phyloP scores from a whole-genome alignment of 2,797 vertebrate species.

The Nasua narica region DNA sequence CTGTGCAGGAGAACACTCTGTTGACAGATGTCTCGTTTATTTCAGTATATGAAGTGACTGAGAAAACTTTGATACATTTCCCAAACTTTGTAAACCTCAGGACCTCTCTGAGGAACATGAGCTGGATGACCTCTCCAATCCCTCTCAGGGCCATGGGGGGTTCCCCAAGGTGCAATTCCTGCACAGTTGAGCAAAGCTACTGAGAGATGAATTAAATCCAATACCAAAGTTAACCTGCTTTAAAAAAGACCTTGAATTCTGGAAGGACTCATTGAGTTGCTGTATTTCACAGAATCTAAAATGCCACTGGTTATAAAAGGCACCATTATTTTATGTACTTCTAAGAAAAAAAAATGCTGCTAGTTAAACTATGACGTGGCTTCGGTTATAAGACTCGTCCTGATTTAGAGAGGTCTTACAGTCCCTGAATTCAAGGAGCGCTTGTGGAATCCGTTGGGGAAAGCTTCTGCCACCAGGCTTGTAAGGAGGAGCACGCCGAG shows the following conservation, averaged over 20 bases:
- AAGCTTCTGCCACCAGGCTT: background rate
- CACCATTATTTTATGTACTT: conserved; percentile 27
- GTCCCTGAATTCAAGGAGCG: background rate
- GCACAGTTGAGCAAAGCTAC: background rate
- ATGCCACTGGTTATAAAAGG: conserved; percentile 47
- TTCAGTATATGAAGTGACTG: background rate
- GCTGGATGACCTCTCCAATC: background rate
- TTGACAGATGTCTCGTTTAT: background rate
- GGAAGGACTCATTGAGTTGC: conserved; percentile 35
- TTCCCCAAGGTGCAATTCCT: background rate
- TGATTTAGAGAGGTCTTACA: conserved; percentile 32
- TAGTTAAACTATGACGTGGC: background rate
- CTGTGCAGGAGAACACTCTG: background rate
- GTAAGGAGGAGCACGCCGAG: background rate
- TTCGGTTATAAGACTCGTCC: background rate
- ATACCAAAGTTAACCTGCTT: conserved; percentile 11
- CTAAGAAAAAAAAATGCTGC: background rate
- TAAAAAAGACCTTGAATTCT: conserved; percentile 32
- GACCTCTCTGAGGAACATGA: background rate
- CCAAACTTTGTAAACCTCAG: background rate
- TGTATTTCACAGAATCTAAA: conserved; percentile 43
- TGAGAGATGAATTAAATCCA: background rate
- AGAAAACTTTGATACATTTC: background rate
- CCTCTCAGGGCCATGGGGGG: too few relatives aligned
- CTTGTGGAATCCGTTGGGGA: background rate